Evolutionary conservation across 2,888 invertebrate genomes (phyloP).

Genomic region (Frankliniella fusca): DNA sequence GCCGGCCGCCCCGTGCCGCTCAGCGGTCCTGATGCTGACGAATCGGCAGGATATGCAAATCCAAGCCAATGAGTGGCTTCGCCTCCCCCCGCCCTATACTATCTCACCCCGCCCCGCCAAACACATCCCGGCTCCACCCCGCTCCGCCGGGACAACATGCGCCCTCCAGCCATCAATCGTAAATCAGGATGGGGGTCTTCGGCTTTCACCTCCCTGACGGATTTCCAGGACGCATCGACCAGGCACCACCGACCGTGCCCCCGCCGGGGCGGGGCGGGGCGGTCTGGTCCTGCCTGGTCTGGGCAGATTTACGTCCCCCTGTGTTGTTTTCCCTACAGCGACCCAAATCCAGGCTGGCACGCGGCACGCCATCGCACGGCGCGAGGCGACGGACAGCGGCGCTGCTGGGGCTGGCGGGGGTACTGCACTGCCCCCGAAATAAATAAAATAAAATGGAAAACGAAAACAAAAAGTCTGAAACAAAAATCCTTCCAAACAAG

Average conservation of each 20-base stretch:
- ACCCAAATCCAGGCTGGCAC: too few relatives aligned
- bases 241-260: constrained; percentile 28
- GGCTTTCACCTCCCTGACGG: background rate
- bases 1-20: too few relatives aligned
- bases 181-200: background rate
- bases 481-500: background rate
- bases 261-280: constrained; percentile 4
- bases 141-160: background rate
- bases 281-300: too few relatives aligned
- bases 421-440: background rate
- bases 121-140: background rate
- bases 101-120: background rate
- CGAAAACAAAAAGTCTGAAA: too few relatives aligned
- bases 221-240: background rate
- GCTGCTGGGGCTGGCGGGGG: background rate
- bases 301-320: background rate
- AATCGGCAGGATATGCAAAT: background rate
- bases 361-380: background rate
- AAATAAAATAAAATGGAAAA: too few relatives aligned
- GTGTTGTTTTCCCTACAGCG: background rate
- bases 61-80: background rate
- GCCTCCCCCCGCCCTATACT: background rate
- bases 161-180: background rate
- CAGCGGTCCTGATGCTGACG: background rate
- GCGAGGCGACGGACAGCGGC: constrained; percentile 23